Evolutionary conservation across 2,888 invertebrate genomes (phyloP).

Genomic region (Lysandra bellargus): DNA sequence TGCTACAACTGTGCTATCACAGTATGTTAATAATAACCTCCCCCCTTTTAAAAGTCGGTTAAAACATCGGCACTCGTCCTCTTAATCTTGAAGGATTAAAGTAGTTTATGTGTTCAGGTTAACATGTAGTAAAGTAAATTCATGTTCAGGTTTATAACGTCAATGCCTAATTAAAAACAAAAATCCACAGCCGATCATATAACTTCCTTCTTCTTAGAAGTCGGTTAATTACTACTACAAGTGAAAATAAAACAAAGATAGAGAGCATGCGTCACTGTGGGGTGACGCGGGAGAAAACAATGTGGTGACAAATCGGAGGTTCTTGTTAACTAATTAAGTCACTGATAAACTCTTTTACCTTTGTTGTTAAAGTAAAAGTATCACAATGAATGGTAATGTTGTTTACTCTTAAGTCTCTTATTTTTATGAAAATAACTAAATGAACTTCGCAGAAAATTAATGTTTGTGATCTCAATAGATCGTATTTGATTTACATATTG

Average conservation of each 20-base stretch:
- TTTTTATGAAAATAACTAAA: neutral
- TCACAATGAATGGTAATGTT: neutral
- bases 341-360: constrained; percentile 10
- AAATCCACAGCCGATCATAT: neutral
- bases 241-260: neutral
- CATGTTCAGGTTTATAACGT: no score
- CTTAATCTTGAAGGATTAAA: neutral
- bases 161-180: no score
- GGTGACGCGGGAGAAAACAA: constrained; percentile 8
- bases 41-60: no score
- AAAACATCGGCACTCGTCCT: no score
- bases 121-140: no score
- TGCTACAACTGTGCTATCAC: neutral
- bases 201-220: neutral
- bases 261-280: neutral
- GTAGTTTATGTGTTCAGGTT: neutral
- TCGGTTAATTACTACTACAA: neutral
- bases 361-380: neutral
- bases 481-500: neutral
- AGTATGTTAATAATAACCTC: no score
- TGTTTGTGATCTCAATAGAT: neutral
- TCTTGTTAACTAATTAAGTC: constrained; percentile 19
- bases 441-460: neutral
- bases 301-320: constrained; percentile 13
- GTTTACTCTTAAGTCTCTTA: neutral